Conservation (phyloP, 2,797 vertebrate genomes). For the Channallabes apus region DNA sequence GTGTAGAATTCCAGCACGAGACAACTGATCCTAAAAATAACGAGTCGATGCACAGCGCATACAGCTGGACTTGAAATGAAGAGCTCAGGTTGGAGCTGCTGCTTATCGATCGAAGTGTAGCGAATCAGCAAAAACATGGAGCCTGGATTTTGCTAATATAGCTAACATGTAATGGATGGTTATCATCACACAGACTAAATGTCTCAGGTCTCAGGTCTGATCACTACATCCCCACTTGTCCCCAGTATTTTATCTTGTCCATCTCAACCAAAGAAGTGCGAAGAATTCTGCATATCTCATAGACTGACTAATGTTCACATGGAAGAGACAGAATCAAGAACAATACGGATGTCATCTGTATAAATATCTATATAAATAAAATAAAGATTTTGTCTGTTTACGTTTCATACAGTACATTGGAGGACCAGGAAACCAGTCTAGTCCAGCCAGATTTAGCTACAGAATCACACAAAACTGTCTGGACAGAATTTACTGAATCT, state of each 20-base stretch:
- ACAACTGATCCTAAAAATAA: conserved; percentile 18
- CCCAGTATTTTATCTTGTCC: not conserved
- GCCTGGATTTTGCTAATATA: not conserved
- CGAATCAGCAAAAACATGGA: not conserved
- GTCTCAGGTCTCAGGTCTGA: not conserved
- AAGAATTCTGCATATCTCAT: not conserved
- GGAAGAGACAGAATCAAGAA: too few relatives aligned
- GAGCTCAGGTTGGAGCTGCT: too few relatives aligned
- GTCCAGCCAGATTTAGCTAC: too few relatives aligned
- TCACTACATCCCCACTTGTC: too few relatives aligned
- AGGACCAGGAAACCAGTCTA: too few relatives aligned
- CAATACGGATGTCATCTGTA: too few relatives aligned
- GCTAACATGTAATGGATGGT: not conserved
- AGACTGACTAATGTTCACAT: not conserved
- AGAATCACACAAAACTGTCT: too few relatives aligned
- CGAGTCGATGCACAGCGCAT: not conserved
- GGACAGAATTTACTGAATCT: too few relatives aligned
- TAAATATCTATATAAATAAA: too few relatives aligned
- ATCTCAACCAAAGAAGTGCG: not conserved
- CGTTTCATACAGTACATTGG: too few relatives aligned
- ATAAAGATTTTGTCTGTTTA: too few relatives aligned
- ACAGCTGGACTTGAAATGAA: not conserved
- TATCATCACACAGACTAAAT: not conserved
- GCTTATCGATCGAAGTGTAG: not conserved
- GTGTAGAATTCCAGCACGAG: conserved; percentile 17